Base-by-base conservation (phyloP, 2,113 vertebrate genomes). In the Cebidichthys violaceus region DNA sequence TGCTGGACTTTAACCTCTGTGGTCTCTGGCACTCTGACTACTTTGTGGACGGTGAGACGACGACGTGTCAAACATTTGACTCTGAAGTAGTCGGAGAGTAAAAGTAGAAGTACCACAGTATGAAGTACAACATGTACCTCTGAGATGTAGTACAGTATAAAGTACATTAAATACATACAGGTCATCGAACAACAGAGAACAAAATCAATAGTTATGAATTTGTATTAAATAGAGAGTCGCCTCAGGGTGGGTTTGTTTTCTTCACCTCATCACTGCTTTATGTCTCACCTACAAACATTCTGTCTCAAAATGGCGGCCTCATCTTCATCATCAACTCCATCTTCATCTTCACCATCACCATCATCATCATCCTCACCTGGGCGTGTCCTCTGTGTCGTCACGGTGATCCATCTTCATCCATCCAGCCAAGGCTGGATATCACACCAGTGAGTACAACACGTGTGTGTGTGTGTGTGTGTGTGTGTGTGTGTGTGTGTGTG, bases 1-100 rank as follows among this genome's bases (percentile, higher is more conserved):
- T 99, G 86, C 91, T 99, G 94, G 97, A 99, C 89, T 97, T 98
- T 88, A 97, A 96, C 79, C 60, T 98, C 82, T 97, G 97, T 82
- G 95, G 95, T 57, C 94, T 96, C 79, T 96, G 97, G 98, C 95
- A 93, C 67, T 91, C 87, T 0, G 95, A 97, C 83, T 94, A 93
- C 61, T 87, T 96, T 73, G 97, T 96, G 35, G 96, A 98, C 75
- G 98, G 98, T 99, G 95, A 86, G 93, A 70, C 3, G 14, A 27
- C 13, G 39, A 24, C 20, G 15, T 0, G 37, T 15, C 9, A 9
- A 8, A 66, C 20, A 2, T 4, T 5, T 6, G 11, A n/a, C 33
- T 43, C 41, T 4, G 31, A 50, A 22, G 47, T 50, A 62, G 18
- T 20, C 6, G 2, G 9, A 22, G 4, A 13, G 9, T 31, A 7